These are phyloP conservation scores for Melolontha melolontha DNA, from an alignment of 2,888 invertebrate genomes.

Conservation along the genomic window DNA sequence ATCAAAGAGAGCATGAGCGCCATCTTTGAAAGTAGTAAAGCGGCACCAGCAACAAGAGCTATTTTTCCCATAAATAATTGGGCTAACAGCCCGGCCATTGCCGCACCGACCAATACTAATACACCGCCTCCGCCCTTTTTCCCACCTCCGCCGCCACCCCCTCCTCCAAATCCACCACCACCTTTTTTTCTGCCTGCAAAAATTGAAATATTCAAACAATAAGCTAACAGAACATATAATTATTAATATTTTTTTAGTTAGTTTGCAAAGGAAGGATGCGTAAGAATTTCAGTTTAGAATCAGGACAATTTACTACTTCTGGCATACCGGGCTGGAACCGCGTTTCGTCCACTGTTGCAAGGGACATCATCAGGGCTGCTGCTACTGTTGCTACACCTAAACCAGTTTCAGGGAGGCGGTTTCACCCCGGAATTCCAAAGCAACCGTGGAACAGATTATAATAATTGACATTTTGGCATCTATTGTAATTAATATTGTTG, in stretches of 20 bases:
- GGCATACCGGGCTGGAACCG: too few relatives aligned
- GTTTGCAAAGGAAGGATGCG: too few relatives aligned
- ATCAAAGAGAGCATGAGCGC: constrained; percentile 73
- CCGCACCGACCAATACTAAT: constrained; percentile 72
- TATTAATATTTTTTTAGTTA: neutral
- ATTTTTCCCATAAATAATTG: constrained; percentile 78
- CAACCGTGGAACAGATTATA: too few relatives aligned
- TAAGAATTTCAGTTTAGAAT: too few relatives aligned
- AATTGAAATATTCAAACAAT: constrained; percentile 39
- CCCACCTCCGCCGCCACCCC: constrained; percentile 52
- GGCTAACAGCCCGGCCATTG: constrained; percentile 73
- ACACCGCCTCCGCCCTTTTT: constrained; percentile 60
- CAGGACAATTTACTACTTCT: too few relatives aligned
- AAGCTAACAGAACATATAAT: neutral
- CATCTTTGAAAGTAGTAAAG: constrained; percentile 75
- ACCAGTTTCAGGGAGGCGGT: too few relatives aligned
- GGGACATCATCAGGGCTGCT: too few relatives aligned
- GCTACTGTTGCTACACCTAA: too few relatives aligned
- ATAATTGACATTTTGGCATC: too few relatives aligned
- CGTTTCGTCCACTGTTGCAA: too few relatives aligned
- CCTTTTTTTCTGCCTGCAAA: constrained; percentile 31
- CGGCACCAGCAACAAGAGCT: constrained; percentile 75
- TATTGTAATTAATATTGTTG: too few relatives aligned
- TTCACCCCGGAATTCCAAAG: too few relatives aligned
- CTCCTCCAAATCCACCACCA: constrained; percentile 22